phyloP scores from a whole-genome alignment of 1,140 invertebrate species.

The Palaemon carinicauda region DNA sequence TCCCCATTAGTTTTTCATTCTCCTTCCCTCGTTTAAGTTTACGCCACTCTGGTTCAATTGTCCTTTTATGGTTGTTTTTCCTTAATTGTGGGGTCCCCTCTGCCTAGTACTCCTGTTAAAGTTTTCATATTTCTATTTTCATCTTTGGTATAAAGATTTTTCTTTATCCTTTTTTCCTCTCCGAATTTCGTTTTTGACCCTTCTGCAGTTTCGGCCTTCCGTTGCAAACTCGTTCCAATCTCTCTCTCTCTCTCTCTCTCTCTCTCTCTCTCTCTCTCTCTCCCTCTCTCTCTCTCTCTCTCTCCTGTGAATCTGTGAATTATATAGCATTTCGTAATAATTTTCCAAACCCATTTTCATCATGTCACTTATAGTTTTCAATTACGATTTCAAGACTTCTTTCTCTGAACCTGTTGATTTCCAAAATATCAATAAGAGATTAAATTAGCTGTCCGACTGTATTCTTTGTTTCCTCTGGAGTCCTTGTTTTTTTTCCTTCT shows the following conservation, averaged over 20 bases:
- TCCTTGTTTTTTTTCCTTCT: too few species aligned
- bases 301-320: too few species aligned
- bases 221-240: neutral
- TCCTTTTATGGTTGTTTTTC: neutral
- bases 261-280: neutral
- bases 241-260: neutral
- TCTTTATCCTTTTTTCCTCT: neutral
- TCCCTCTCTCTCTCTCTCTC: too few species aligned
- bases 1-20: neutral
- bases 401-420: too few species aligned
- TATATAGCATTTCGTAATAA: too few species aligned
- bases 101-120: neutral
- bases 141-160: neutral
- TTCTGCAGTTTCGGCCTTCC: neutral
- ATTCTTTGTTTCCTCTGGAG: too few species aligned
- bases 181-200: neutral
- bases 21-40: neutral
- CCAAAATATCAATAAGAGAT: too few species aligned
- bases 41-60: neutral
- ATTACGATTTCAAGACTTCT: too few species aligned
- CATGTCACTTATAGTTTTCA: too few species aligned
- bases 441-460: too few species aligned
- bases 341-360: neutral
- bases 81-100: neutral
- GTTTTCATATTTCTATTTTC: neutral